A percentile compares a stretch with the other conserved stretches of the same genome.
phyloP scores from a whole-genome alignment of 2,113 vertebrate genomes.

The Pollimyrus isidori region DNA sequence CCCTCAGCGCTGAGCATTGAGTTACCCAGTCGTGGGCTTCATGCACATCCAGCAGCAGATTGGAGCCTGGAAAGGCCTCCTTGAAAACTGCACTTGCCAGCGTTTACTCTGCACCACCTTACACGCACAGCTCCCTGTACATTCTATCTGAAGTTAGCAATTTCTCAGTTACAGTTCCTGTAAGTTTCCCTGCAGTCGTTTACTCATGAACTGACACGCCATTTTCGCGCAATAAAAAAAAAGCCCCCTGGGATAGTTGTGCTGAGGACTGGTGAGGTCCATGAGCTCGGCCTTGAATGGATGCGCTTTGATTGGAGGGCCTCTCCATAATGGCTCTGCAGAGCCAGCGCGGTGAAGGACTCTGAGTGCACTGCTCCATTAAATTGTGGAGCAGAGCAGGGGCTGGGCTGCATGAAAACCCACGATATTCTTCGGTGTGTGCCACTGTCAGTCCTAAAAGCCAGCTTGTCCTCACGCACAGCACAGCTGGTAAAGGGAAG shows the following conservation, averaged over 20 bases:
- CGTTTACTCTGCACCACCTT: neutral
- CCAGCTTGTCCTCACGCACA: slow-evolving; percentile 13
- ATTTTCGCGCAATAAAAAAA: neutral
- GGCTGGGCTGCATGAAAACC: neutral
- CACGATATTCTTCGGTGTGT: slow-evolving; percentile 20
- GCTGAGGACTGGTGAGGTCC: slow-evolving; percentile 29
- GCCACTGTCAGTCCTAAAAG: slow-evolving; percentile 25
- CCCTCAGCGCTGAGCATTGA: neutral
- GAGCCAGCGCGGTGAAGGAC: slow-evolving; percentile 30
- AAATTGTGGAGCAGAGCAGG: slow-evolving; percentile 19
- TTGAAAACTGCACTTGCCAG: slow-evolving; percentile 25
- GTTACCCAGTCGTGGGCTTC: slow-evolving; percentile 21
- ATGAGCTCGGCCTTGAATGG: slow-evolving; percentile 20
- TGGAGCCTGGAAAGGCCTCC: slow-evolving; percentile 47
- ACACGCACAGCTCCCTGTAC: neutral
- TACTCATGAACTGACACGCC: too few relatives aligned
- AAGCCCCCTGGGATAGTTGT: slow-evolving; percentile 12
- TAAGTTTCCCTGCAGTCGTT: neutral
- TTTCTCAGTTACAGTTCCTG: neutral
- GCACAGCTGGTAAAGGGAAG: slow-evolving; percentile 16
- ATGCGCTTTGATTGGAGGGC: slow-evolving; percentile 35
- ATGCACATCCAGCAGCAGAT: slow-evolving; percentile 34
- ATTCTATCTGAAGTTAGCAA: neutral
- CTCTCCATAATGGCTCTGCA: slow-evolving; percentile 30
- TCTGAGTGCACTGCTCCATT: slow-evolving; percentile 26